A percentile compares a stretch with the other conserved stretches of the same genome.
phyloP scores from a whole-genome alignment of 2,113 vertebrate species.

The Progne subis region DNA sequence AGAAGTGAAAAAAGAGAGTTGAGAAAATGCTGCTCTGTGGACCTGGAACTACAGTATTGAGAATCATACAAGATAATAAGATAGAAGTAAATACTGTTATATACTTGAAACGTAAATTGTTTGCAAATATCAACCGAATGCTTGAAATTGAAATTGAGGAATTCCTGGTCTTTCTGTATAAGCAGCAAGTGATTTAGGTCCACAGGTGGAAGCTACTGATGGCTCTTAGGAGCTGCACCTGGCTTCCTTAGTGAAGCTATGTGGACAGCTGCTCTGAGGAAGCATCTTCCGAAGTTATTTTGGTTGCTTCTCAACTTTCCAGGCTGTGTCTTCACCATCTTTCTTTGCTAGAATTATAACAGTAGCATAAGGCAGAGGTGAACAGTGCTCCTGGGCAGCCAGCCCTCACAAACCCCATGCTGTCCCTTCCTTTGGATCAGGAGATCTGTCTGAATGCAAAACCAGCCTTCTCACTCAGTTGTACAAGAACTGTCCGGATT shows the following conservation, averaged over 20 bases:
- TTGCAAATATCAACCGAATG: not conserved
- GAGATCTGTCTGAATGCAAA: not conserved
- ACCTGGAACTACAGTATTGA: not conserved
- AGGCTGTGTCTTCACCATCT: not conserved
- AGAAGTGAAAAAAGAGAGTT: not conserved
- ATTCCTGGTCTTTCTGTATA: not conserved
- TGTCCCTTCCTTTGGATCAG: not conserved
- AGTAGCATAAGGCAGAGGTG: not conserved
- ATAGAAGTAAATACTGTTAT: not conserved
- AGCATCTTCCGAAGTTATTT: conserved; percentile 24
- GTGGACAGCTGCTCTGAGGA: conserved; percentile 43
- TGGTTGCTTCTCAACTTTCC: conserved; percentile 39
- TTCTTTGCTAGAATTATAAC: not conserved
- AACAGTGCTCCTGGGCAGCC: rapidly evolving
- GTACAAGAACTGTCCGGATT: rapidly evolving
- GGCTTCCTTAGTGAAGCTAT: conserved; percentile 8
- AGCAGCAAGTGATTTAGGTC: conserved; percentile 1
- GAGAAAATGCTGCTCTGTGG: not conserved
- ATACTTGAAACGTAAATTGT: not conserved
- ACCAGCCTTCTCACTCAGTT: not conserved
- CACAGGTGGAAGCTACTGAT: not conserved
- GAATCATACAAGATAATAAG: not conserved
- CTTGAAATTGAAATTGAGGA: not conserved
- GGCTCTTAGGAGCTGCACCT: not conserved
- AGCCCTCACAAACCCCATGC: not conserved